A percentile compares a stretch with the other conserved stretches of the same genome.
Evolutionary conservation across 2,888 invertebrate genomes (phyloP).

Genomic region (Corbicula japonica): DNA sequence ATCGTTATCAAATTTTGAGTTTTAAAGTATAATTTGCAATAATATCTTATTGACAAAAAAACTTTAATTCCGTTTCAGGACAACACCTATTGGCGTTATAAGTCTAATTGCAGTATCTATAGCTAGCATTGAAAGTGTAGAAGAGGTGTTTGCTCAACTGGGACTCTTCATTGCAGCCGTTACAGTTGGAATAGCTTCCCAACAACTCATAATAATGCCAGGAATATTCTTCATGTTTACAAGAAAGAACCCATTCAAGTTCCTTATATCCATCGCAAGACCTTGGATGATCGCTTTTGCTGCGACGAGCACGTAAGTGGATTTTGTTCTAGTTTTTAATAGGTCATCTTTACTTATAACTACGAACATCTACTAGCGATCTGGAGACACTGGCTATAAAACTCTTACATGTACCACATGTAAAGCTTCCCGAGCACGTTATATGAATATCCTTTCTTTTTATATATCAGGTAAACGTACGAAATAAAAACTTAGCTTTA

Average conservation of each 20-base stretch:
- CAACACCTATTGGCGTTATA: constrained; percentile 78
- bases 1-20: too few species aligned
- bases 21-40: too few species aligned
- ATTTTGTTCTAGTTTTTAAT: too few species aligned
- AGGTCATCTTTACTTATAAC: too few species aligned
- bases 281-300: constrained; percentile 82
- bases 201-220: constrained; percentile 74
- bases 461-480: too few species aligned
- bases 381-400: too few species aligned
- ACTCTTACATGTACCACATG: too few species aligned
- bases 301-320: constrained; percentile 81
- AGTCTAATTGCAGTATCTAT: constrained; percentile 80
- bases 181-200: constrained; percentile 72
- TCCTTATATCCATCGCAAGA: constrained; percentile 69
- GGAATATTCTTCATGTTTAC: constrained; percentile 73
- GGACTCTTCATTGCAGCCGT: constrained; percentile 77
- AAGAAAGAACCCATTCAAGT: constrained; percentile 77
- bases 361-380: too few species aligned
- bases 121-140: constrained; percentile 70
- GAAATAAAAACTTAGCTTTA: too few species aligned
- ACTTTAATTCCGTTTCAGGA: constrained; percentile 67
- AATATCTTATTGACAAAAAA: too few species aligned
- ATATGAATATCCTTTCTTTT: too few species aligned
- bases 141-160: constrained; percentile 72
- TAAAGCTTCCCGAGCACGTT: too few species aligned